Base-by-base conservation (phyloP, 2,797 vertebrate genomes). In the Sebastes umbrosus region DNA sequence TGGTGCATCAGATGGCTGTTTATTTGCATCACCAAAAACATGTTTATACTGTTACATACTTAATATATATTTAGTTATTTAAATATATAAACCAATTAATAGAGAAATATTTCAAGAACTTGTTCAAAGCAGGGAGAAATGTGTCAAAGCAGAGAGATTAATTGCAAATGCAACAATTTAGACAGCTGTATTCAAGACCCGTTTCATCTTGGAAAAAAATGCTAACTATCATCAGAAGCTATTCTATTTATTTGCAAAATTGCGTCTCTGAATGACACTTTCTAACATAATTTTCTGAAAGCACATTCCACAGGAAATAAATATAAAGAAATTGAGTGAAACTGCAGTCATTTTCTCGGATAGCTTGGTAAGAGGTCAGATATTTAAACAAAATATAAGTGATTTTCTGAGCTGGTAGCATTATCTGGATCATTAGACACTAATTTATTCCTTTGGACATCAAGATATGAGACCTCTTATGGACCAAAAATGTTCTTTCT, bases 341-440 rank as follows among this genome's bases (percentile, higher is more conserved):
- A 57, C 46, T 57, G 13, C 14, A 46, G 32, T 84, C 11, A 60
- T 78, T 82, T 75, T 7, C 46, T 27, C 55, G 52, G 43, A 76
- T 65, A 66, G 54, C 77, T 77, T 83, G n/a, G 52, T 66, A 67
- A 66, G 25, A 67, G 52, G 27, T 68, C 59, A 62, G 39, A 39
- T 59, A 57, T 29, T 20, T 54, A 43, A 73, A 31, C 50, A 78
- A 60, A 81, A 69, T 52, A 82, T 52, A 8, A 57, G 20, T 20
- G 32, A 27, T 78, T 84, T 63, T 64, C 62, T 75, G 22, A 4
- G 46, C 13, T 36, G 8, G 8, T 39, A 20, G 32, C 14, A 43
- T 52, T 11, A 60, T 14, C 24, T 55, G 31, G 8, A 18, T 54
- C n/a, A 66, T 64, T 18, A 66, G 32, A 55, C 22, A 8, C 8